These are phyloP conservation scores for Lycocorax pyrrhopterus DNA, from an alignment of 2,113 vertebrate genomes.

Conservation along the genomic window DNA sequence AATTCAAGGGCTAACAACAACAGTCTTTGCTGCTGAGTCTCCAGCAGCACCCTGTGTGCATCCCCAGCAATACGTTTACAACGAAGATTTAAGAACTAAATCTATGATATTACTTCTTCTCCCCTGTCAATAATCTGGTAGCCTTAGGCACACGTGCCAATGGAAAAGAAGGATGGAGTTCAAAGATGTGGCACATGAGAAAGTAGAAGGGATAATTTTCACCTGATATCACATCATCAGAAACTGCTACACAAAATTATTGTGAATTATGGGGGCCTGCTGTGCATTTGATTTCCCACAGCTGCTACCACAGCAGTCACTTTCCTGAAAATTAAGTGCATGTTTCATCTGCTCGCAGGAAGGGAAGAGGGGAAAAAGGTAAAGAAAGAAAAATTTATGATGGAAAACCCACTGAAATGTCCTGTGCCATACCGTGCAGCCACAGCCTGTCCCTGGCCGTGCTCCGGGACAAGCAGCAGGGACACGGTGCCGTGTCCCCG, in stretches of 20 bases:
- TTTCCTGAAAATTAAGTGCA: conserved; percentile 74
- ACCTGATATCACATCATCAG: conserved; percentile 64
- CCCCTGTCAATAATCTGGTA: conserved; percentile 40
- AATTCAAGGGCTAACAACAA: neutral
- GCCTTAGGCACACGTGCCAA: conserved; percentile 35
- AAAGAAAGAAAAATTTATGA: conserved; percentile 1
- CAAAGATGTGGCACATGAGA: conserved; percentile 25
- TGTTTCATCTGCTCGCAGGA: conserved; percentile 66
- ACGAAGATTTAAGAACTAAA: conserved; percentile 23
- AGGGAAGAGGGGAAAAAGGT: neutral
- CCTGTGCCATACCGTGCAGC: accelerated
- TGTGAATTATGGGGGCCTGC: conserved; percentile 71
- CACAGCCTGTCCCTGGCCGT: neutral
- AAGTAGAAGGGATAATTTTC: conserved; percentile 57
- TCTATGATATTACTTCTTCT: conserved; percentile 25
- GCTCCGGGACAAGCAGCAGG: neutral
- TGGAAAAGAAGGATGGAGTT: conserved; percentile 33
- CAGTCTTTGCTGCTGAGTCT: neutral
- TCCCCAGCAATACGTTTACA: neutral
- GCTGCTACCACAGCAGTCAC: conserved; percentile 71
- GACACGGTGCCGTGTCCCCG: accelerated
- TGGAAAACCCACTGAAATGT: neutral
- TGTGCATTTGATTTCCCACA: conserved; percentile 75
- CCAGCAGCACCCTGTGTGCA: neutral
- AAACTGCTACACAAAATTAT: conserved; percentile 70